Evolutionary conservation across 1,140 invertebrate species (phyloP), one percentile per base, ranked within the genome.

Genomic region (Belonocnema kinseyi): DNA sequence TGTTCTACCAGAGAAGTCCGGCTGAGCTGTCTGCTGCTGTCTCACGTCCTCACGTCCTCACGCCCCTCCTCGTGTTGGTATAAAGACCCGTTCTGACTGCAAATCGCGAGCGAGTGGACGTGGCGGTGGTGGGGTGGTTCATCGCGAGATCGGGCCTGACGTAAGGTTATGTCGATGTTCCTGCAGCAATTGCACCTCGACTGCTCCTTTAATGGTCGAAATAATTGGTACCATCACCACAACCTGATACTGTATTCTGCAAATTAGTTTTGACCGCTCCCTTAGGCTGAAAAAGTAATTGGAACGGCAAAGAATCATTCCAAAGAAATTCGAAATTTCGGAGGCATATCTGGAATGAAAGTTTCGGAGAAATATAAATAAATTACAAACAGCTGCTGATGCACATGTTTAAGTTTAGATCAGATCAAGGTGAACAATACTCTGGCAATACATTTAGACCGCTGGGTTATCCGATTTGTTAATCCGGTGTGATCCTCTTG

Each of bases 181-280:
- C 10, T 61, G 16, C 6, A 13, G 21, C 33, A 66, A 66, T 66
- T 66, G 14, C 13, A 66, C 14, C 58, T 66, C 58, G 33, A 40
- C 61, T 66, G 33, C 61, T 66, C 61, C 61, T 66, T 66, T 66
- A 66, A 66, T 66, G 61, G 61, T 66, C 61, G 61, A 66, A 66
- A 66, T 66, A 66, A 66, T 66, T 66, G 61, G 61, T 40, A 66
- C 13, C 54, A 66, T 16, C 61, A 61, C 6, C 26, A 33, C n/a
- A 6, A 1, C 12, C 14, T 66, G 61, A 66, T 40, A 66, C 26
- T 40, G 33, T 40, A 66, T 56, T 21, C 61, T 6, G 61, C 33
- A 66, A 66, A 66, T 66, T 66, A 66, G 54, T 56, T 56, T 56
- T 21, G 11, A 56, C 26, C 33, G 40, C 14, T 17, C 61, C 26